Percentiles rank a stretch among this genome's conserved stretches.
Conservation (phyloP, 2,888 invertebrate genomes). For the Muschampia plurimacula region DNA sequence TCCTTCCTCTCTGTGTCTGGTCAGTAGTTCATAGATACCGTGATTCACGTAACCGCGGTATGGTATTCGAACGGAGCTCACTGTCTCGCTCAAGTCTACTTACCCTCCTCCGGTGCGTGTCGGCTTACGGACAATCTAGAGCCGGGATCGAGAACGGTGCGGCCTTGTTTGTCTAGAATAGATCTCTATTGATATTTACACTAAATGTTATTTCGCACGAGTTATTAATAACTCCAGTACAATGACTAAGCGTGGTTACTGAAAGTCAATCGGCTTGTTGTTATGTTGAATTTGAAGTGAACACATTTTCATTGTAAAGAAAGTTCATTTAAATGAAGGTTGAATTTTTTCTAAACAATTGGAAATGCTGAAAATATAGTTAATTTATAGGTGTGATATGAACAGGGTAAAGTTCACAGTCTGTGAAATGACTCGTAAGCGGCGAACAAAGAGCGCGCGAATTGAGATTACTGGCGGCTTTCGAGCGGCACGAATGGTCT, state of each 20-base stretch:
- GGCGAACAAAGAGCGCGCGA: slow-evolving; percentile 59
- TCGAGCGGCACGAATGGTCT: slow-evolving; percentile 63
- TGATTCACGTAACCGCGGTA: slow-evolving; percentile 61
- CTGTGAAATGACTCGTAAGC: slow-evolving; percentile 60
- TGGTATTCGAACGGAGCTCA: slow-evolving; percentile 56
- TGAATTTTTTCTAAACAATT: slow-evolving; percentile 1
- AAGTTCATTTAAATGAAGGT: not conserved
- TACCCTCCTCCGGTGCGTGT: slow-evolving; percentile 56
- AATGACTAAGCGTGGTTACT: slow-evolving; percentile 18
- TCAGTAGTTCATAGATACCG: slow-evolving; percentile 44
- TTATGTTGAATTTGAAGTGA: not conserved
- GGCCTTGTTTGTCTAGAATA: slow-evolving; percentile 53
- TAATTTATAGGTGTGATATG: slow-evolving; percentile 50
- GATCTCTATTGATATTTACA: slow-evolving; percentile 24
- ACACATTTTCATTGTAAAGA: not conserved
- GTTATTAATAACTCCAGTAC: slow-evolving; percentile 15
- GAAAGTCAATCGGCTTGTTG: slow-evolving; percentile 14
- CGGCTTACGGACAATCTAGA: slow-evolving; percentile 53
- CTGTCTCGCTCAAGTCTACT: slow-evolving; percentile 67
- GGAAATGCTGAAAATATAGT: slow-evolving; percentile 44
- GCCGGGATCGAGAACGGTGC: slow-evolving; percentile 46
- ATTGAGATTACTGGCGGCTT: slow-evolving; percentile 65
- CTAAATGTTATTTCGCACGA: slow-evolving; percentile 13
- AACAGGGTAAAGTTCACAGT: slow-evolving; percentile 60
- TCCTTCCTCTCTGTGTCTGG: not conserved